Evolutionary conservation across 2,888 invertebrate genomes (phyloP), one percentile per base, ranked within the genome.

Genomic region (Tricholauxania praeusta): DNA sequence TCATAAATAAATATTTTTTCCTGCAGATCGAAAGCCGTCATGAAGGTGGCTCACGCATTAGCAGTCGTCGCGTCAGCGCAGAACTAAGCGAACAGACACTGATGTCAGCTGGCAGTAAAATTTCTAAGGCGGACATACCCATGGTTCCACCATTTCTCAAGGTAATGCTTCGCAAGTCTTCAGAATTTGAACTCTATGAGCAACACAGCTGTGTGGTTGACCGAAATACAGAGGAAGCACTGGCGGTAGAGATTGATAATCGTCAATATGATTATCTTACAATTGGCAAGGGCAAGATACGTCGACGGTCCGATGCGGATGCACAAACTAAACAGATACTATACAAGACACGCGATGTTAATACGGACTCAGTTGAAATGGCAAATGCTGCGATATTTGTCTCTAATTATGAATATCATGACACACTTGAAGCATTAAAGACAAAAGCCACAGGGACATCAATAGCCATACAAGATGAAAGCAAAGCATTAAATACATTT

Each of bases 331-430:
- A 88, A 4, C 88, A 88, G 57, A 85, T 88, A 51, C 86, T 93
- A 6, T 88, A 88, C n/a, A 94, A 94, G 84, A 89, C 91, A 0
- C 89, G 93, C 12, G 89, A 90, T 73, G 92, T 92, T 0, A 89
- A 91, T 32, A 89, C 91, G 0, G 88, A 88, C 0, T 86, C 88
- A 28, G 88, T 89, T 0, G 85, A 87, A 70, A 90, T 89, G 71
- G 88, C 86, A 68, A 90, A 92, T 79, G 89, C 89, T 3, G 89
- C 89, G 1, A 89, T 91, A 0, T 93, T 92, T 81, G 93, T 93
- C 0, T 93, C 93, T 0, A 88, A 91, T 80, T 94, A 93, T 90
- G 93, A 94, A 78, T 93, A 94, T 91, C 91, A 91, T 80, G 94
- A 94, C 80, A 92, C 92, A 0, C 91, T 91, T 75, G 86, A 88